These are phyloP conservation scores for Gymnarchus niloticus DNA, from an alignment of 2,113 vertebrate species.

Conservation along the genomic window DNA sequence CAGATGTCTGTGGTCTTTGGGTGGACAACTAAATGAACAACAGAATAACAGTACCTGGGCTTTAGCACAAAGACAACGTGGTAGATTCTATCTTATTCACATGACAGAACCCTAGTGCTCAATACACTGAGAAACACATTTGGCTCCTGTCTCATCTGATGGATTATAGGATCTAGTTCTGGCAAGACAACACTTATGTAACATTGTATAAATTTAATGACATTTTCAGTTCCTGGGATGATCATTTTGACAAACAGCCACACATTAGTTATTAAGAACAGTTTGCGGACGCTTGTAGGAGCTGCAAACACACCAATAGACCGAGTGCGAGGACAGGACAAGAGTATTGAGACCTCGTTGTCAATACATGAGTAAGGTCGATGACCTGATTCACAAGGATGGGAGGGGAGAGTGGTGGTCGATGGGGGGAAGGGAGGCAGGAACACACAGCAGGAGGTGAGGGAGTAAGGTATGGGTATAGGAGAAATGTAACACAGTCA, in stretches of 20 bases:
- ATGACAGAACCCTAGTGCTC: not conserved
- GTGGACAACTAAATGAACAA: not conserved
- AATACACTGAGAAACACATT: not conserved
- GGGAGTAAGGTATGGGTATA: not conserved
- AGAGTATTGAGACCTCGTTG: not conserved
- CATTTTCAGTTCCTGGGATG: not conserved
- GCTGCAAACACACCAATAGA: not conserved
- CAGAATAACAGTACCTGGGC: not conserved
- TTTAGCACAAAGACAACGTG: not conserved
- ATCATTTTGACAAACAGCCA: not conserved
- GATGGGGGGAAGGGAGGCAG: not conserved
- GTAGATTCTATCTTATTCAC: not conserved
- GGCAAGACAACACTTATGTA: not conserved
- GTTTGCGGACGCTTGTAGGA: not conserved
- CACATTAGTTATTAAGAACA: too few species aligned
- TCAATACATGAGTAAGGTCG: not conserved
- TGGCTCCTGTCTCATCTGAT: not conserved
- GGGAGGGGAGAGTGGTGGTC: not conserved
- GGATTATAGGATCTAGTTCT: not conserved
- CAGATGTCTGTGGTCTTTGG: not conserved
- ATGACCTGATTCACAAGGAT: not conserved
- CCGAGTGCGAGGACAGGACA: too few species aligned
- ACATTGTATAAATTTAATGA: not conserved
- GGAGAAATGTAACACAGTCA: not conserved
- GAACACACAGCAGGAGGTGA: not conserved